Percentiles rank a stretch among this genome's conserved stretches.
Conservation (phyloP, 2,797 vertebrate species). For the Microcaecilia unicolor region DNA sequence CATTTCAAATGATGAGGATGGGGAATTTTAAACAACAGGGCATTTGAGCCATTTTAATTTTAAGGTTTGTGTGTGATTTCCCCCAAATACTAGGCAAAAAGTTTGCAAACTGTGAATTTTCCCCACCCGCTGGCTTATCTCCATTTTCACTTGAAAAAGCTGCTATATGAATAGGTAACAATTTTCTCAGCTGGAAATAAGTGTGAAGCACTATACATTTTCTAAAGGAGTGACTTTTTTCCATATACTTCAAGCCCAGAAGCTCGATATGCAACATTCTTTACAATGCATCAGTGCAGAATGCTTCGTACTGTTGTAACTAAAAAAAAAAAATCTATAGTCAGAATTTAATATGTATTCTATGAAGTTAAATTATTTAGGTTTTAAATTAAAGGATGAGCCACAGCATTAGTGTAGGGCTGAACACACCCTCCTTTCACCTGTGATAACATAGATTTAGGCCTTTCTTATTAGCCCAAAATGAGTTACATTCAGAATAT, state of each 20-base stretch:
- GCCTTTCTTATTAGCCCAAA: too few species aligned
- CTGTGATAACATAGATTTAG: too few species aligned
- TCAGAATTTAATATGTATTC: too few species aligned
- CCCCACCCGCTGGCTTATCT: not conserved
- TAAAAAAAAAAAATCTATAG: too few species aligned
- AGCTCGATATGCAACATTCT: too few species aligned
- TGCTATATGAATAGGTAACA: conserved; percentile 2
- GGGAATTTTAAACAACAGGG: not conserved
- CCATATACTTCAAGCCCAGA: too few species aligned
- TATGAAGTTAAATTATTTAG: too few species aligned
- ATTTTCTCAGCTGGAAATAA: conserved; percentile 19
- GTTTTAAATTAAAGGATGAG: too few species aligned
- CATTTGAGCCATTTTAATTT: not conserved
- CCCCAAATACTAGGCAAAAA: not conserved
- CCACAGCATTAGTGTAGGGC: too few species aligned
- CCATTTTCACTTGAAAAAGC: conserved; percentile 14
- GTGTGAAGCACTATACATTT: conserved; percentile 6
- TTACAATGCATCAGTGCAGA: not conserved
- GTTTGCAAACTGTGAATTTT: not conserved
- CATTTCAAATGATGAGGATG: not conserved
- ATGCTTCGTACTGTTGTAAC: too few species aligned
- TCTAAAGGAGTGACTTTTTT: not conserved
- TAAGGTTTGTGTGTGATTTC: conserved; percentile 1
- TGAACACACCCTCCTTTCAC: too few species aligned
- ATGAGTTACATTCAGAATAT: too few species aligned